Evolutionary conservation across 2,113 vertebrate genomes (phyloP).

Genomic region (Crocuta crocuta): DNA sequence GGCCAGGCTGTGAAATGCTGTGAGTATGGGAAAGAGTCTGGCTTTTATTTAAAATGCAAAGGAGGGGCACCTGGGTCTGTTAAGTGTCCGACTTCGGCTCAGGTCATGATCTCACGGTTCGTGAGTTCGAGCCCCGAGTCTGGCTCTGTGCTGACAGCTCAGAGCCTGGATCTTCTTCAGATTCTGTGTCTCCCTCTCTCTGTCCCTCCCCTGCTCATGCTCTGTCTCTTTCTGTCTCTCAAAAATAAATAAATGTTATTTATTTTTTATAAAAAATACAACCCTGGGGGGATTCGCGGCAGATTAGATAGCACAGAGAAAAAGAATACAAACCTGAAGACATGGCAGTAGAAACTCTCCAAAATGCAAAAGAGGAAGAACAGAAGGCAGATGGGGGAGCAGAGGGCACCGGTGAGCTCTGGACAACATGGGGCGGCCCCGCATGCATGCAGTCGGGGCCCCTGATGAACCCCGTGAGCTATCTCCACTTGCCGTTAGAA

Average conservation of each 20-base stretch:
- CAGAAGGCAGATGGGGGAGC: not conserved
- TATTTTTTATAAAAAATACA: too few relatives aligned
- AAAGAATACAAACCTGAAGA: not conserved
- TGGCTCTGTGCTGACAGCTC: too few relatives aligned
- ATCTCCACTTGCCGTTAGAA: rapidly evolving
- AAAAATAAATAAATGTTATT: too few relatives aligned
- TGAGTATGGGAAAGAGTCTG: not conserved
- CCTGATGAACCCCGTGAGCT: rapidly evolving
- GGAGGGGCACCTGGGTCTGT: too few relatives aligned
- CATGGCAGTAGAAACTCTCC: not conserved
- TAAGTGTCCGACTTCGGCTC: rapidly evolving
- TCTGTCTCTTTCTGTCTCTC: too few relatives aligned
- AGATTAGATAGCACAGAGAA: rapidly evolving
- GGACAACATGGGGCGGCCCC: rapidly evolving
- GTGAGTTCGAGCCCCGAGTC: rapidly evolving
- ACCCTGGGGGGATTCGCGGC: rapidly evolving
- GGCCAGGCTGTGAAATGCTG: not conserved
- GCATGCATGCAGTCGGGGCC: rapidly evolving
- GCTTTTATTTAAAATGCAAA: not conserved
- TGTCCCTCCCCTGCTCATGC: too few relatives aligned
- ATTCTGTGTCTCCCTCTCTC: too few relatives aligned
- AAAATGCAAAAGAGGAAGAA: too few relatives aligned
- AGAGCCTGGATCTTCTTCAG: too few relatives aligned
- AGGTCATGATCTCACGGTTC: too few relatives aligned
- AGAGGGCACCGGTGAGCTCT: rapidly evolving